These are phyloP conservation scores for Spea multiplicata DNA, from an alignment of 2,113 vertebrate species.

Conservation along the genomic window DNA sequence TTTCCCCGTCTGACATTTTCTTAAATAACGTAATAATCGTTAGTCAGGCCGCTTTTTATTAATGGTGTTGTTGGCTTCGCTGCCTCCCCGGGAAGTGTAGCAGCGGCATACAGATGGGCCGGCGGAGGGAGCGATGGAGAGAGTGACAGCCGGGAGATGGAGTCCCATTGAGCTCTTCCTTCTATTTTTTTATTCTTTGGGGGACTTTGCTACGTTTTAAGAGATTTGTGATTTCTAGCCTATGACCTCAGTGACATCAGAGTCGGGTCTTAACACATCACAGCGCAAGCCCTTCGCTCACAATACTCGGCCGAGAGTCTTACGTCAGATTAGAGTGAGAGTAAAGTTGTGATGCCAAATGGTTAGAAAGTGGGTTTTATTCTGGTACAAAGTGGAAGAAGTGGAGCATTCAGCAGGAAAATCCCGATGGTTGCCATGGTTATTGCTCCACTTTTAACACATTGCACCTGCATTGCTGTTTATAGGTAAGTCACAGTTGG, in stretches of 20 bases:
- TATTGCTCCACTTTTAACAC: too few species aligned
- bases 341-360: too few species aligned
- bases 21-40: conserved; percentile 54
- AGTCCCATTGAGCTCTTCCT: conserved; percentile 50
- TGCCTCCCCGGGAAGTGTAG: conserved; percentile 48
- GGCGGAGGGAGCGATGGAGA: background rate
- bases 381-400: too few species aligned
- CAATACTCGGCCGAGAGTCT: too few species aligned
- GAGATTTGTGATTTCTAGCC: conserved; percentile 34
- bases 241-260: conserved; percentile 15
- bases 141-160: conserved; percentile 31
- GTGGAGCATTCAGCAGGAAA: too few species aligned
- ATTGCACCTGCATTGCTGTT: too few species aligned
- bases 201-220: conserved; percentile 12
- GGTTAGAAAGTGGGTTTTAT: too few species aligned
- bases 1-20: conserved; percentile 56
- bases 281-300: background rate
- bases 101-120: conserved; percentile 53
- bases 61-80: conserved; percentile 50
- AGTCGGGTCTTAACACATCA: conserved; percentile 10
- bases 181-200: conserved; percentile 32
- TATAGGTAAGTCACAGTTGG: too few species aligned
- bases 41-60: conserved; percentile 56
- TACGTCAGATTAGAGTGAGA: too few species aligned
- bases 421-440: too few species aligned